A percentile compares a stretch with the other conserved stretches of the same genome.
Evolutionary conservation across 2,797 vertebrate species (phyloP).

Genomic region (Betta splendens): DNA sequence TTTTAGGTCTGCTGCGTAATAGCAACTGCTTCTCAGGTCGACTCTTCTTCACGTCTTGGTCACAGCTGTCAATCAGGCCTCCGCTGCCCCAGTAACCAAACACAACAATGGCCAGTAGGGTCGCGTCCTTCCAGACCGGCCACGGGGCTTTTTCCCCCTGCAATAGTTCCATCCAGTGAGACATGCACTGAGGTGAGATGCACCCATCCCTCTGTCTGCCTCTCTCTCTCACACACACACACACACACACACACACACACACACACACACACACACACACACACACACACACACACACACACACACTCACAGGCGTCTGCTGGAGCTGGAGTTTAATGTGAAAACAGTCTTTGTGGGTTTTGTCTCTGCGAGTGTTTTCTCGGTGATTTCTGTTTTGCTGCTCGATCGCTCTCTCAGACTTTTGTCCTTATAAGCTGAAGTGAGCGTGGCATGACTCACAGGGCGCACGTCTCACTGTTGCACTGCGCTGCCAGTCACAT

Average conservation of each 20-base stretch:
- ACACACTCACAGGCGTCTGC: constrained; percentile 14
- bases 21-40: constrained; percentile 13
- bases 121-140: neutral
- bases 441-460: constrained; percentile 62
- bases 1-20: constrained; percentile 35
- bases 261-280: constrained; percentile 2
- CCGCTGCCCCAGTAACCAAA: constrained; percentile 39
- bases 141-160: constrained; percentile 14
- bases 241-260: neutral
- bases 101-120: constrained; percentile 24
- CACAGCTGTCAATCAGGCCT: constrained; percentile 52
- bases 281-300: neutral
- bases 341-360: constrained; percentile 46
- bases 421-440: constrained; percentile 73
- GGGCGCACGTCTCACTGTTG: constrained; percentile 38
- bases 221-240: neutral
- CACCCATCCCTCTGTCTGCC: neutral
- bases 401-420: constrained; percentile 35
- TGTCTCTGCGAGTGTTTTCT: constrained; percentile 44
- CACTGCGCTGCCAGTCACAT: constrained; percentile 50
- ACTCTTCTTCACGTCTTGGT: constrained; percentile 41
- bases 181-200: constrained; percentile 8
- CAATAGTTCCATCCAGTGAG: constrained; percentile 32
- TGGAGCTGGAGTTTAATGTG: constrained; percentile 31
- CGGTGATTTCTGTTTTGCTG: constrained; percentile 33